A percentile compares a stretch with the other conserved stretches of the same genome.
These are phyloP conservation scores for Mythimna ferrago DNA, from an alignment of 2,888 invertebrate genomes.

Conservation along the genomic window DNA sequence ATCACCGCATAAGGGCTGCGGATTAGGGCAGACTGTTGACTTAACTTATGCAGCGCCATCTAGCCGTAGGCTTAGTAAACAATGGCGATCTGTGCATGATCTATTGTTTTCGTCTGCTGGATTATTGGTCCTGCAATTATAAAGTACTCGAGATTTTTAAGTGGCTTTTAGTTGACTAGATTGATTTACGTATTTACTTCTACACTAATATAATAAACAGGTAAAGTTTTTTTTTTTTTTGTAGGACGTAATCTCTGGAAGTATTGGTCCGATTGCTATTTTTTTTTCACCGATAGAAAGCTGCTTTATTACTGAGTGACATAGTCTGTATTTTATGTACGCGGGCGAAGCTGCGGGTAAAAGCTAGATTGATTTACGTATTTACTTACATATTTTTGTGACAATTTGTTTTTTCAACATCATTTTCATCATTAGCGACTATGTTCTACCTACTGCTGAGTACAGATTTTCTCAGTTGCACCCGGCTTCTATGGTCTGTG, in stretches of 20 bases:
- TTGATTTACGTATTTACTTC: background rate
- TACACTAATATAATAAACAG: too few relatives aligned
- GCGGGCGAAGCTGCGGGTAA: too few relatives aligned
- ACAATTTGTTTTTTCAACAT: background rate
- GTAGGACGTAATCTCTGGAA: too few relatives aligned
- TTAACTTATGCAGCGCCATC: constrained; percentile 89
- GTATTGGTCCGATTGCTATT: too few relatives aligned
- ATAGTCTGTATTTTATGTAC: too few relatives aligned
- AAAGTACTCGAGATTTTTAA: constrained; percentile 30
- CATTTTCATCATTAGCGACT: background rate
- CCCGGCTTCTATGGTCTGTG: background rate
- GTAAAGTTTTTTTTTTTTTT: too few relatives aligned
- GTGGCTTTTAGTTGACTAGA: background rate
- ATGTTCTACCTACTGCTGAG: too few relatives aligned
- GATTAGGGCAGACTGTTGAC: constrained; percentile 84
- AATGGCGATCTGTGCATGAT: constrained; percentile 68
- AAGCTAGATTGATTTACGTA: too few relatives aligned
- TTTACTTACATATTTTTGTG: background rate
- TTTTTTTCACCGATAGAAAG: too few relatives aligned
- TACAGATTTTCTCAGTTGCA: background rate
- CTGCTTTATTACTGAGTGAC: too few relatives aligned
- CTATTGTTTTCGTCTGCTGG: constrained; percentile 82
- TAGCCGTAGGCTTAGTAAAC: constrained; percentile 86
- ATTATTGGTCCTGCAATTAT: constrained; percentile 77
- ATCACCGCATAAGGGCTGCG: constrained; percentile 57